phyloP scores from a whole-genome alignment of 2,113 vertebrate species.

The Anolis sagrei region DNA sequence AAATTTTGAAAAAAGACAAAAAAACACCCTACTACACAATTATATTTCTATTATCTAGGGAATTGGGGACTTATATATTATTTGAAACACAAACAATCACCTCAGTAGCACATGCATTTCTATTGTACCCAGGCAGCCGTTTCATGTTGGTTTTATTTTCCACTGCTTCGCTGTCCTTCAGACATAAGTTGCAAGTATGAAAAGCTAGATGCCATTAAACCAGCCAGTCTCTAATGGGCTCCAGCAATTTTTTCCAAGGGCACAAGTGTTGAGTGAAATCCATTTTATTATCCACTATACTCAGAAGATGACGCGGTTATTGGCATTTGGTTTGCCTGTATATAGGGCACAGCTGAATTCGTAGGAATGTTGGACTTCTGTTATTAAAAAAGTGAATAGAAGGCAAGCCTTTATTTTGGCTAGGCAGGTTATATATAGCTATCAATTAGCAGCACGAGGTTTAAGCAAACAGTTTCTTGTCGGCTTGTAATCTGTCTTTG shows the following conservation, averaged over 20 bases:
- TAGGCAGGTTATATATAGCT: not conserved
- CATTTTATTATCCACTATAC: not conserved
- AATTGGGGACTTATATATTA: too few relatives aligned
- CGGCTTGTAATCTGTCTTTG: conserved; percentile 6
- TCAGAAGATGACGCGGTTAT: not conserved
- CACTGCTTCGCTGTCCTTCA: not conserved
- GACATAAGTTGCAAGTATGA: not conserved
- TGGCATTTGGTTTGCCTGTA: conserved; percentile 14
- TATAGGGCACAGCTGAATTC: conserved; percentile 13
- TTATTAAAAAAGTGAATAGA: conserved; percentile 15
- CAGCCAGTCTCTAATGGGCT: not conserved
- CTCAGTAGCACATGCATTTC: not conserved
- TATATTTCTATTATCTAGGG: too few relatives aligned
- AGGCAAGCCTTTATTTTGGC: not conserved
- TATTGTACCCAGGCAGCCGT: too few relatives aligned
- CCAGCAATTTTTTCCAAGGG: not conserved
- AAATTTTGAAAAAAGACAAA: too few relatives aligned
- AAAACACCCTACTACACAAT: too few relatives aligned
- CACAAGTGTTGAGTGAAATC: not conserved
- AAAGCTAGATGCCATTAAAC: not conserved
- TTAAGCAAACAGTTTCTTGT: conserved; percentile 5
- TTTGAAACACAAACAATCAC: not conserved
- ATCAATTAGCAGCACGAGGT: conserved; percentile 12
- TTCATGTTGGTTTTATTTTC: not conserved
- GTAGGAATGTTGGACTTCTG: not conserved